These are phyloP conservation scores for Phaenicophaeus curvirostris DNA, from an alignment of 2,797 vertebrate genomes.

Conservation along the genomic window DNA sequence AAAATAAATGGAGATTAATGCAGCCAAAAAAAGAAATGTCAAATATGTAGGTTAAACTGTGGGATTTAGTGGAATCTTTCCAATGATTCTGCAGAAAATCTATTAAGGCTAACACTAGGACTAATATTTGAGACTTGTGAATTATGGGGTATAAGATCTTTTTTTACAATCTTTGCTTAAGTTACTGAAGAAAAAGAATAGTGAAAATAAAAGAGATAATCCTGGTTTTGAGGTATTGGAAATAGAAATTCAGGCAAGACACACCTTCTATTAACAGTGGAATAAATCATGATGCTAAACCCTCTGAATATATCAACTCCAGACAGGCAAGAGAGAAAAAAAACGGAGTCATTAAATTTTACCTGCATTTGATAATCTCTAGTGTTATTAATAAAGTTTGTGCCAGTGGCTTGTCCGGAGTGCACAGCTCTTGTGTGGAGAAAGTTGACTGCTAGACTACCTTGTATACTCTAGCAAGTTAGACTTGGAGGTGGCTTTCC, in stretches of 20 bases:
- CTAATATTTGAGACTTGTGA: neutral
- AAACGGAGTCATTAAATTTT: fast-evolving
- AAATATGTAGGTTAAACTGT: neutral
- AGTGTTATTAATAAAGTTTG: neutral
- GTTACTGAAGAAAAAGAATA: neutral
- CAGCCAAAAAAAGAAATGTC: neutral
- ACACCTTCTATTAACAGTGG: neutral
- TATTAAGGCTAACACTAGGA: neutral
- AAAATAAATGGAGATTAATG: neutral
- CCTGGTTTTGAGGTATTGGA: neutral
- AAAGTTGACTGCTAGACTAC: neutral
- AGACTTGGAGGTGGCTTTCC: neutral
- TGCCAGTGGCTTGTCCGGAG: neutral
- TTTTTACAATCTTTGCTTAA: neutral
- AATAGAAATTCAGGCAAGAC: neutral
- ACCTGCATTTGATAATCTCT: neutral
- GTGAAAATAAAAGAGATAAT: neutral
- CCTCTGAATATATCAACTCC: neutral
- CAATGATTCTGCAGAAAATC: neutral
- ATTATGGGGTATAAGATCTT: neutral
- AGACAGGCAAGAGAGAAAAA: neutral
- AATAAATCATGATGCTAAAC: neutral
- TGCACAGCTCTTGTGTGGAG: fast-evolving
- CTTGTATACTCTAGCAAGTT: fast-evolving
- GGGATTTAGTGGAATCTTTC: neutral